A percentile compares a stretch with the other conserved stretches of the same genome.
Evolutionary conservation across 2,113 vertebrate genomes (phyloP).

Genomic region (Phaethon lepturus): DNA sequence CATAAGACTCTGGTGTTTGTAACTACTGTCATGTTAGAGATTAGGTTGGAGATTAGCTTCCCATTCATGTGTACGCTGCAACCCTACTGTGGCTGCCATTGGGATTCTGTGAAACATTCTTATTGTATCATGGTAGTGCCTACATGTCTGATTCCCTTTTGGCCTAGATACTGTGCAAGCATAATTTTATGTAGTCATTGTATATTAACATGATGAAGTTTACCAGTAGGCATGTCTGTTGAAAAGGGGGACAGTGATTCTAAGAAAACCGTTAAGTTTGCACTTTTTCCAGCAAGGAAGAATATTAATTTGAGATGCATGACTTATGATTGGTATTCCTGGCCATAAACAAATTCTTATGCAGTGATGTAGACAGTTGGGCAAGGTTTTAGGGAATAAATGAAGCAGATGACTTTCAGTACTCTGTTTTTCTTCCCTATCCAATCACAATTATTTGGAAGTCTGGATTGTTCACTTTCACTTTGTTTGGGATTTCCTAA

Average conservation of each 20-base stretch:
- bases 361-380: neutral
- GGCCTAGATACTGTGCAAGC: neutral
- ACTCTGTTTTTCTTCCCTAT: neutral
- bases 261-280: neutral
- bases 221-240: neutral
- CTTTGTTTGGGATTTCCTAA: slow-evolving; percentile 3
- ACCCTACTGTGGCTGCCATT: neutral
- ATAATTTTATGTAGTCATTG: neutral
- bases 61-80: neutral
- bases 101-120: neutral
- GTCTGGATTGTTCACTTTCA: neutral
- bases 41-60: neutral
- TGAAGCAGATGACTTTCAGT: neutral
- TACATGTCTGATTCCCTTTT: neutral
- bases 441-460: neutral
- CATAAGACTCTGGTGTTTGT: neutral
- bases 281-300: neutral
- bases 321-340: neutral
- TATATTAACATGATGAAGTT: neutral
- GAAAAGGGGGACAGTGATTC: neutral
- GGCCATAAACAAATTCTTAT: neutral
- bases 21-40: neutral
- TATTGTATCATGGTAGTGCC: neutral
- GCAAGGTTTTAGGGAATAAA: neutral
- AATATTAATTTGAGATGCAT: neutral